A percentile compares a stretch with the other conserved stretches of the same genome.
phyloP scores from a whole-genome alignment of 2,797 vertebrate species.

The Gymnocypris eckloni region DNA sequence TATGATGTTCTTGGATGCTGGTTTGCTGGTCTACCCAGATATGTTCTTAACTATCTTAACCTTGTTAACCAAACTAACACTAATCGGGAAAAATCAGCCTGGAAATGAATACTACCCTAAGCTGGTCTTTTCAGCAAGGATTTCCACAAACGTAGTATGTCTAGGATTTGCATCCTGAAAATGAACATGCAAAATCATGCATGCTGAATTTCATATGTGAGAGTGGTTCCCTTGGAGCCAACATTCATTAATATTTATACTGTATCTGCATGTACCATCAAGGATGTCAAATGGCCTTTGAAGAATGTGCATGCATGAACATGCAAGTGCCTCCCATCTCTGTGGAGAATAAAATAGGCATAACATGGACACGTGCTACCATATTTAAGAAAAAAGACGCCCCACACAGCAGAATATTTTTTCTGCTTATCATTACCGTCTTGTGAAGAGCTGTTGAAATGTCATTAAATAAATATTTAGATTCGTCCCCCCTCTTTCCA shows the following conservation, averaged over 20 bases:
- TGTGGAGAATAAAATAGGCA: slow-evolving; percentile 5
- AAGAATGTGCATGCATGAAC: slow-evolving; percentile 16
- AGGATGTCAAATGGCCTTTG: neutral
- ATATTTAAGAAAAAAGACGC: slow-evolving; percentile 61
- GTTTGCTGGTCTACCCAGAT: neutral
- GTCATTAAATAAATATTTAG: slow-evolving; percentile 64
- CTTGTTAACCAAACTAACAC: neutral
- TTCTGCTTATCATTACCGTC: slow-evolving; percentile 58
- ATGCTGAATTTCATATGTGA: neutral
- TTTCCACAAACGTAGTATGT: neutral
- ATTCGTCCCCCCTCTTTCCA: slow-evolving; percentile 22
- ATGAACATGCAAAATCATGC: slow-evolving; percentile 10
- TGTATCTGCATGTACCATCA: slow-evolving; percentile 11
- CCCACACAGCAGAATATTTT: slow-evolving; percentile 58
- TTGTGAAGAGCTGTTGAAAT: slow-evolving; percentile 54
- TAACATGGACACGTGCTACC: slow-evolving; percentile 47
- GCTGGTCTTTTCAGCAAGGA: neutral
- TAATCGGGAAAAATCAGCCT: neutral
- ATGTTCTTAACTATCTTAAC: neutral
- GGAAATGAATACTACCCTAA: neutral
- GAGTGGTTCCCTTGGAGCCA: neutral
- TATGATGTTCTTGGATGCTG: neutral
- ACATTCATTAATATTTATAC: slow-evolving; percentile 36
- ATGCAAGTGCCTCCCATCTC: slow-evolving; percentile 6
- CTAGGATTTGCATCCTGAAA: slow-evolving; percentile 15